Evolutionary conservation across 1,140 invertebrate genomes (phyloP), one percentile per base, ranked within the genome.

Genomic region (Macrotrachela quadricornifera): DNA sequence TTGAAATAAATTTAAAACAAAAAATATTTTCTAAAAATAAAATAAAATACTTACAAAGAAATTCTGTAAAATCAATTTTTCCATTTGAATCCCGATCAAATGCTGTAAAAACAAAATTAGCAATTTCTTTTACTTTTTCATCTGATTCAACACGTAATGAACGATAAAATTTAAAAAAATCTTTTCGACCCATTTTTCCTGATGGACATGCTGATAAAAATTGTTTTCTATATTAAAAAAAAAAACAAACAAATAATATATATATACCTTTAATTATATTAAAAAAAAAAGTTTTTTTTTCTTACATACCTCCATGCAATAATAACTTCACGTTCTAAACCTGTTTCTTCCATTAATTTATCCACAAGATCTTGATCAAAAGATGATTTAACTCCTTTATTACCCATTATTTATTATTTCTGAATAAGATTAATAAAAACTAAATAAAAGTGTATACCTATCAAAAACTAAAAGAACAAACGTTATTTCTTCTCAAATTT

Each of bases 91-190:
- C 51, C 1, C 36, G 30, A 39, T 53, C 51, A 47, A 53, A 53
- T 46, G 44, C 46, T 13, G 44, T 39, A 16, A 53, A 53, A 11
- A 53, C 45, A 53, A 46, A 53, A 16, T 53, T 44, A 37, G 38
- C 46, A 17, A 53, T 53, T 47, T 53, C 46, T 13, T 53, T 40
- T n/a, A 53, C 30, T 46, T 53, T 46, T 4, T 44, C 42, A 17
- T 53, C 51, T 12, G 51, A 18, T 41, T 41, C 41, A 15, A 44
- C 40, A 6, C 51, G 44, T 9, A 53, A 42, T 44, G 46, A 46
- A 42, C 46, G 46, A 15, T 53, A 53, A 43, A 53, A 53, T 53
- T 53, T 53, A 16, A 46, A 48, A 13, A 53, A 53, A 53, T 53
- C 46, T 53, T 53, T 53, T 37, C 46, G 46, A 18, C 46, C 46